phyloP scores from a whole-genome alignment of 2,888 invertebrate species.

The Luperina testacea region DNA sequence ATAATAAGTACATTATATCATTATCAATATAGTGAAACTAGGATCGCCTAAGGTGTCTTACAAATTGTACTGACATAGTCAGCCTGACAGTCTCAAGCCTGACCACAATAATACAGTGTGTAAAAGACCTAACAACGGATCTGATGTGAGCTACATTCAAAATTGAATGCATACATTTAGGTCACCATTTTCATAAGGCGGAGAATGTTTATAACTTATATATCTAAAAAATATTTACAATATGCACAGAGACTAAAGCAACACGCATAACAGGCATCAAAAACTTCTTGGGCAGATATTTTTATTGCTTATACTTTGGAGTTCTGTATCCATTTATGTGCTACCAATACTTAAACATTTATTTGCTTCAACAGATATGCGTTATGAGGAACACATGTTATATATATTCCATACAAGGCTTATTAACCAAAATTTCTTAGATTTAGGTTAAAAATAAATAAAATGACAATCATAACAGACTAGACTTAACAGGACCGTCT shows the following conservation, averaged over 20 bases:
- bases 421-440: conserved; percentile 69
- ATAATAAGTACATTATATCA: conserved; percentile 84
- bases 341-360: conserved; percentile 70
- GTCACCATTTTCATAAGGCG: conserved; percentile 87
- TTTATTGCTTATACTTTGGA: conserved; percentile 79
- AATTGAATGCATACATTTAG: conserved; percentile 72
- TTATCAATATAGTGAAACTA: conserved; percentile 70
- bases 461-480: conserved; percentile 84
- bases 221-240: conserved; percentile 85
- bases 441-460: conserved; percentile 79
- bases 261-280: conserved; percentile 78
- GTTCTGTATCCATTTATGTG: conserved; percentile 70
- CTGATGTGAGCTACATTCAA: conserved; percentile 65
- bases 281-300: conserved; percentile 74
- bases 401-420: conserved; percentile 73
- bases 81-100: conserved; percentile 1
- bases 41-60: conserved; percentile 65
- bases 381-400: conserved; percentile 74
- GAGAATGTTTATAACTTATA: conserved; percentile 81
- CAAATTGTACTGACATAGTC: conserved; percentile 51
- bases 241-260: conserved; percentile 86
- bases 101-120: conserved; percentile 56
- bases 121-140: conserved; percentile 62
- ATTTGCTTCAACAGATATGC: conserved; percentile 83
- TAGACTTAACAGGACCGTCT: conserved; percentile 83